Base-by-base conservation (phyloP, 2,113 vertebrate genomes). In the Vireo altiloquus region DNA sequence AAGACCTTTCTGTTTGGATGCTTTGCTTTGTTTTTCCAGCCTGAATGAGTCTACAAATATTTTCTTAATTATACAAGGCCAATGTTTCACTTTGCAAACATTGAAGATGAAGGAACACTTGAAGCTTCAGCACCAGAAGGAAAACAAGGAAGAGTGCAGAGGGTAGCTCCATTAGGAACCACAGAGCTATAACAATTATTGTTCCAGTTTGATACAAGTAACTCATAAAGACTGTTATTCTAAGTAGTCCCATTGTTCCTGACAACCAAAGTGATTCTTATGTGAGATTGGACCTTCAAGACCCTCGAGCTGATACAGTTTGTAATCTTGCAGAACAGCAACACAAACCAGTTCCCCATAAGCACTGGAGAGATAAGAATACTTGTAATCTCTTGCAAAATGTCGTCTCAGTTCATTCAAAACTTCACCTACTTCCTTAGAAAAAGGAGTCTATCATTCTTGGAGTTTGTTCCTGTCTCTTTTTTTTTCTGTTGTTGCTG, bases 91-190 rank as follows among this genome's bases (percentile, higher is more conserved):
- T 94, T 96, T 71, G 94, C 93, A 95, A 96, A 94, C 95, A 95
- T 95, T 96, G 91, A 95, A 92, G 96, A 95, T 95, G 93, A 95
- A 96, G 97, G 96, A 97, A 97, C 93, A 97, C 96, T 97, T 76
- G 89, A 97, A 97, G 97, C 96, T 93, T 95, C 96, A 98, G 98
- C 98, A 98, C 98, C 98, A 97, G 97, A 95, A 97, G 91, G 63
- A 95, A 96, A 95, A 96, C 89, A 83, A 93, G 94, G 95, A 97
- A 93, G 90, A 96, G 96, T 80, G 90, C 82, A 95, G 95, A 91
- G 39, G 59, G 94, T 94, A 97, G 97, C 97, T 98, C 95, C 81
- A 25, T 96, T 80, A 2, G 31, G 94, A 96, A 96, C 95, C 91
- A 87, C 24, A 92, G 94, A 96, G 95, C 96, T 97, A 72, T 94